A percentile compares a stretch with the other conserved stretches of the same genome.
Evolutionary conservation across 2,888 invertebrate genomes (phyloP).

Genomic region (Sinodicranocentrus sp.): DNA sequence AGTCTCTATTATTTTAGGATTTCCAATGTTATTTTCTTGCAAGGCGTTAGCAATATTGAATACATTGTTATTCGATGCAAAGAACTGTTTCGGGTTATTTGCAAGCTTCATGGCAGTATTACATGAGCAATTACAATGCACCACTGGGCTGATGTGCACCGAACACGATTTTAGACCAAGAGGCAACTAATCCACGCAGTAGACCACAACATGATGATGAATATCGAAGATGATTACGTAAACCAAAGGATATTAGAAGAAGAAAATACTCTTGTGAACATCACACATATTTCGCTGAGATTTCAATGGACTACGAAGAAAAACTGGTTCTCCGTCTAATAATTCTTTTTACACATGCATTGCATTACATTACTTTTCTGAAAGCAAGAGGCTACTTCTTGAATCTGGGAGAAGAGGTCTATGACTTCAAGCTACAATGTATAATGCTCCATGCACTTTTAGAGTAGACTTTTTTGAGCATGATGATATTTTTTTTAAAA

Average conservation of each 20-base stretch:
- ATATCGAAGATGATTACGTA: slow-evolving; percentile 20
- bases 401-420: slow-evolving; percentile 38
- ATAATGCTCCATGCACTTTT: slow-evolving; percentile 38
- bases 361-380: not conserved
- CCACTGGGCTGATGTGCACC: too few species aligned
- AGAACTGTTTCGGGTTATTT: not conserved
- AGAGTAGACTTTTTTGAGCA: not conserved
- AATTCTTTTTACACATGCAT: slow-evolving; percentile 40
- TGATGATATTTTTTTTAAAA: too few species aligned
- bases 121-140: too few species aligned
- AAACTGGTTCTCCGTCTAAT: slow-evolving; percentile 57
- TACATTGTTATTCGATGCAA: not conserved
- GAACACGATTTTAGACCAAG: not conserved
- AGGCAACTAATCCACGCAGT: not conserved
- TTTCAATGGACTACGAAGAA: slow-evolving; percentile 27
- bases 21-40: not conserved
- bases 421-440: slow-evolving; percentile 47
- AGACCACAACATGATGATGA: not conserved
- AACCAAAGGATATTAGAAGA: not conserved
- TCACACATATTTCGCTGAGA: slow-evolving; percentile 13
- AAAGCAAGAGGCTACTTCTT: not conserved
- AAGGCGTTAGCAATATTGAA: not conserved
- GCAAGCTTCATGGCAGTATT: not conserved
- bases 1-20: not conserved
- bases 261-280: not conserved